Evolutionary conservation across 92 coral and sea anemone genomes (phyloP), one percentile per base, ranked within the genome.

Genomic region (Isaurus tuberculatus): DNA sequence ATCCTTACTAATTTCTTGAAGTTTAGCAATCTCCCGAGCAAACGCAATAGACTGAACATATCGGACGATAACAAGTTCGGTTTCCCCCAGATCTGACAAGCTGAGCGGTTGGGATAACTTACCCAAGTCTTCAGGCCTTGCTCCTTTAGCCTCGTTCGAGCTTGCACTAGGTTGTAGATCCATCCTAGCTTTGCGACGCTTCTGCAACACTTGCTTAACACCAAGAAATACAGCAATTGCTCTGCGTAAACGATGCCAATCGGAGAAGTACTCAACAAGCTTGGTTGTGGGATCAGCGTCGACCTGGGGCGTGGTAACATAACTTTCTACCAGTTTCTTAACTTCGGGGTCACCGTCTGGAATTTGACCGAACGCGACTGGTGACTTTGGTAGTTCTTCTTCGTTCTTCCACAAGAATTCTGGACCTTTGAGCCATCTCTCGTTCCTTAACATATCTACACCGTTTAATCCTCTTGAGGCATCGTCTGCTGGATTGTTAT

Each of bases 221-320:
- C 90, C 42, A n/a, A 89, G 63, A 33, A 58, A 81, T 20, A 81
- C 87, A 4, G 92, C 88, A 16, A 89, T 84, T 34, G 90, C 88
- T 83, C 70, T 82, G 66, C 66, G 71, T 37, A 90, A 61, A 64
- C 81, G 89, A 63, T 71, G n/a, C 80, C 89, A 90, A 46, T 79
- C 75, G 19, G 93, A 90, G 55, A 70, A 70, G n/a, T 70, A 70
- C 75, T 70, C 19, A 40, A 40, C 43, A 15, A 70, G 53, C 20
- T 9, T 40, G 33, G 0, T 10, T 40, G 33, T 70, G 32, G 75
- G 31, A 8, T 70, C 1, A 72, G 5, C 23, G 10, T 4, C 22
- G 20, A 20, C 75, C 37, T 25, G 51, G 23, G 72, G 30, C 16
- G 46, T 40, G 36, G 53, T 42, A 3, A 46, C 57, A 40, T 40